Conservation (phyloP, 1,140 invertebrate species). For the Solen grandis region DNA sequence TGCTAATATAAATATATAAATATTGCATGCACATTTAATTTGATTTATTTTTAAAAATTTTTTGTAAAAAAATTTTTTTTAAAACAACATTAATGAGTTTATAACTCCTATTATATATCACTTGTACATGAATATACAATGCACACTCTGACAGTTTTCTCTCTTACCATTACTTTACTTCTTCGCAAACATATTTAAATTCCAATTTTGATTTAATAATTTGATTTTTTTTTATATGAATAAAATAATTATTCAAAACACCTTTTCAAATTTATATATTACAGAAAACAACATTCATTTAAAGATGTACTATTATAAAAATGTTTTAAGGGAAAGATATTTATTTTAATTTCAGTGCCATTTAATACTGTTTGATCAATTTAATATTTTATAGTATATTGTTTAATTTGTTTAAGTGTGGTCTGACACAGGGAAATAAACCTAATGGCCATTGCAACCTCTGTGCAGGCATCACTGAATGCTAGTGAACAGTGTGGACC, state of each 20-base stretch:
- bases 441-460: too few relatives aligned
- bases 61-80: not conserved
- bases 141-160: not conserved
- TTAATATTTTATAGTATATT: too few relatives aligned
- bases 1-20: not conserved
- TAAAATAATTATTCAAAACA: not conserved
- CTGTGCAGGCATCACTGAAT: too few relatives aligned
- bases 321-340: not conserved
- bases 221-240: not conserved
- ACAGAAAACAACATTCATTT: not conserved
- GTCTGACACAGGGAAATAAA: too few relatives aligned
- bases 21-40: not conserved
- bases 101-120: not conserved
- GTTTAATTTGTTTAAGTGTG: too few relatives aligned
- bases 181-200: not conserved
- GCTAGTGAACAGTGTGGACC: too few relatives aligned
- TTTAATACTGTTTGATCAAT: too few relatives aligned
- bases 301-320: not conserved
- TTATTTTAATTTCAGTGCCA: not conserved
- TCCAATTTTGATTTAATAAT: not conserved
- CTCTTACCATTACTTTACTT: not conserved
- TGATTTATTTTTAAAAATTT: not conserved
- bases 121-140: not conserved
- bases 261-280: not conserved
- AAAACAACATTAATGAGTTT: not conserved